Base-by-base conservation (phyloP, 2,797 vertebrate species). In the Platyrinchus mystaceus region DNA sequence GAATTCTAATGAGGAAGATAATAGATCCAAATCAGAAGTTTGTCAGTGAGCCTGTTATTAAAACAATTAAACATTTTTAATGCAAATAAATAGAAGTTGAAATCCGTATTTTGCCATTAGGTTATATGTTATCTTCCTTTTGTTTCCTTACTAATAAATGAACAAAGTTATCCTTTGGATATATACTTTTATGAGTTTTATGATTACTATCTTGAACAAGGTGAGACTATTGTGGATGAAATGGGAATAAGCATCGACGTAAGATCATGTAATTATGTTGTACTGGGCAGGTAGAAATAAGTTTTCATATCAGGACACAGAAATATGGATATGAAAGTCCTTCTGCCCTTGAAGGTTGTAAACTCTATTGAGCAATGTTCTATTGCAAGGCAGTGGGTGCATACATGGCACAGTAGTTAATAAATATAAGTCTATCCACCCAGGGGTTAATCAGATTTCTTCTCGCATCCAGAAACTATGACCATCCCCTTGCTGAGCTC, bases 1-100 rank as follows among this genome's bases (percentile, higher is more conserved):
- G 93, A 84, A 92, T 90, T 93, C 90, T 95, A 96, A 95, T 87
- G 84, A 94, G 85, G 60, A 91, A 84, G 77, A 85, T 58, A 96
- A 92, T 93, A 83, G 63, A 84, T 93, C 69, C 44, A 82, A 95
- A 94, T 95, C 82, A 95, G 82, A 93, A 93, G 79, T 94, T 93
- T 94, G 84, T 47, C 75, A 85, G 58, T 47, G 82, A 92, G 70
- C 36, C 41, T 93, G 85, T 96, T 96, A 96, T 97, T 97, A 97
- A 96, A 97, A 93, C 96, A 95, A 97, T 97, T 97, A 97, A 95
- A 90, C 88, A 76, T 94, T 96, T 96, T 86, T 94, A 94, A 95
- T 56, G 78, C 14, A 43, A 84, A 66, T 82, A 95, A 96, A 90
- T 47, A 80, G 66, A 90, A 90, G 22, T 32, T 83, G 27, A 32